Percentiles rank a stretch among this genome's conserved stretches.
Evolutionary conservation across 2,888 invertebrate genomes (phyloP).

Genomic region (Lamproptera curius): DNA sequence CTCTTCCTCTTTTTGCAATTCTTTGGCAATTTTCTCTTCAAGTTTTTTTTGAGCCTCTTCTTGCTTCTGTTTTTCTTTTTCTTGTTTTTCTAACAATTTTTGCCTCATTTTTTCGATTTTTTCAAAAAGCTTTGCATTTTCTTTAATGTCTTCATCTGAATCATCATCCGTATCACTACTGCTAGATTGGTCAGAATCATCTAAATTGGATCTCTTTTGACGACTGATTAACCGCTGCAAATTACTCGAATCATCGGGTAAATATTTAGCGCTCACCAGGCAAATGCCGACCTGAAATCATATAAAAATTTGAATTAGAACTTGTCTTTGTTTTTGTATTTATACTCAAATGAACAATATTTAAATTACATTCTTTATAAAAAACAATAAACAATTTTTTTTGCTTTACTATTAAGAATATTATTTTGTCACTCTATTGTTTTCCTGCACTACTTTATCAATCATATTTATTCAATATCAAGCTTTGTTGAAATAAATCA

Average conservation of each 20-base stretch:
- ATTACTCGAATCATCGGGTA: conserved; percentile 51
- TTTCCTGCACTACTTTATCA: too few relatives aligned
- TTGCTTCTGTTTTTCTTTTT: conserved; percentile 31
- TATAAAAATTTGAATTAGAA: too few relatives aligned
- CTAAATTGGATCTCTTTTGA: conserved; percentile 41
- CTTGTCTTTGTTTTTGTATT: too few relatives aligned
- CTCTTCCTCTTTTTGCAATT: conserved; percentile 35
- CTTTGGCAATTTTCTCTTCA: conserved; percentile 37
- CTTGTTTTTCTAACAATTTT: conserved; percentile 41
- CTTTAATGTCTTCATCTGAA: conserved; percentile 27
- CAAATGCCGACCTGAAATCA: conserved; percentile 63
- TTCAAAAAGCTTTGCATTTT: conserved; percentile 32
- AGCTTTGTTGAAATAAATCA: too few relatives aligned
- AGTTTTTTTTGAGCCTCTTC: conserved; percentile 39
- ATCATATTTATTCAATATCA: too few relatives aligned
- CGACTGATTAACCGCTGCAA: conserved; percentile 39
- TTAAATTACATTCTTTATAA: too few relatives aligned
- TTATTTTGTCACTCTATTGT: too few relatives aligned
- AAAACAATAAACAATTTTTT: too few relatives aligned
- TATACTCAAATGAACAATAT: too few relatives aligned
- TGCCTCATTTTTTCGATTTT: conserved; percentile 35
- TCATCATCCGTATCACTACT: conserved; percentile 31
- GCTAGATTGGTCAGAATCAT: conserved; percentile 43
- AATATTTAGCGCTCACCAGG: conserved; percentile 61
- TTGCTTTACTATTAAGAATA: too few relatives aligned